Evolutionary conservation across 2,113 vertebrate species (phyloP), one percentile per base, ranked within the genome.

Genomic region (Nothobranchius furzeri): DNA sequence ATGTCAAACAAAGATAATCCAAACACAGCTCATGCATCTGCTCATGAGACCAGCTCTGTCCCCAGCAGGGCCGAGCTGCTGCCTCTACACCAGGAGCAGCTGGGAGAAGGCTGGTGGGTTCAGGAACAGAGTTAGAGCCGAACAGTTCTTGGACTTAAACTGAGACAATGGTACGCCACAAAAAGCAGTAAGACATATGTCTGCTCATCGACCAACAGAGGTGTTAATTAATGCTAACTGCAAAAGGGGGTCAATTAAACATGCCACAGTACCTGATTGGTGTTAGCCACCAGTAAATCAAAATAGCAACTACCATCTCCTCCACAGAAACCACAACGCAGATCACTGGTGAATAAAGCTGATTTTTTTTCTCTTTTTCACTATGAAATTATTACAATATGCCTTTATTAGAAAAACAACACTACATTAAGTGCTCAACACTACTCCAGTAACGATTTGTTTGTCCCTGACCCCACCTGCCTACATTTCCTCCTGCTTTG

Each of bases 211-310:
- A 86, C 72, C 54, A 71, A 78, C 85, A 84, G 78, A 89, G 83
- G 85, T 84, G 86, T 70, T 88, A 88, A 89, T 89, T 82, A 88
- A 89, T 83, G 85, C 75, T 89, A 89, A 89, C 79, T 86, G 80
- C 74, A 68, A 74, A 64, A 81, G 63, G 82, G 73, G 78, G 72
- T 87, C 83, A 86, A 86, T 89, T 88, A 85, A 71, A 75, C 80
- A 84, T 76, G 85, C 75, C 70, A 53, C 74, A 71, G 76, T 82
- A 73, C 75, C 64, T 79, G 82, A 86, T 78, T 84, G 9, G 47
- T 82, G 80, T 75, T 64, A 68, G 75, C 17, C 30, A 60, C 73
- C 70, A 75, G 57, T 66, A 68, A 80, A 79, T 88, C 59, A 72
- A 81, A 90, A 87, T 78, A 82, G 80, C 64, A 81, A 58, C 75